Evolutionary conservation across 2,888 invertebrate genomes (phyloP), one percentile per base, ranked within the genome.

Genomic region (Pammene aurita): DNA sequence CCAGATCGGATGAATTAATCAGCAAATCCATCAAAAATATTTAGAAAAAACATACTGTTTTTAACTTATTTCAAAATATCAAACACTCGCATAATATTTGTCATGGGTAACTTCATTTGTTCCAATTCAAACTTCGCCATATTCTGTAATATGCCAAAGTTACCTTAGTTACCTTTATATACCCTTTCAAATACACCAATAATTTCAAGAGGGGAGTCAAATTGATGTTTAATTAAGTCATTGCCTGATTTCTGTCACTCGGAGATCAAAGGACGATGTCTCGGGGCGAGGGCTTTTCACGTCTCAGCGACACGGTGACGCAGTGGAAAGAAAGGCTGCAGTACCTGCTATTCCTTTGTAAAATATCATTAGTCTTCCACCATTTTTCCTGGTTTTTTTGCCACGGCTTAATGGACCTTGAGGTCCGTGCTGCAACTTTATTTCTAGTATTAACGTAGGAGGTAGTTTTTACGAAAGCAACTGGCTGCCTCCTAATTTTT

Each of bases 221-320:
- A 82, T 81, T 82, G 81, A 81, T 84, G 84, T 87, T 83, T 86
- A 87, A 88, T 87, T 88, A 88, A 86, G 81, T 85, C 85, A 81
- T 84, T 82, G 80, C 79, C 76, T 81, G 85, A 84, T 85, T 86
- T 76, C 73, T 79, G 79, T 79, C 77, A 80, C 73, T 75, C 68
- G 64, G 71, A 81, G 82, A 85, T 86, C 86, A 86, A 87, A 86
- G 83, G 71, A 75, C 77, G 80, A 79, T 79, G 78, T 83, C 80
- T 78, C 74, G 68, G 77, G 77, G 78, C 76, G 77, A 74, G 68
- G 75, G 75, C 78, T 76, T 79, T 80, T 82, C 77, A 75, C 72
- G 74, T 73, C 74, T 71, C 68, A 70, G 62, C 71, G 71, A 65
- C 60, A 69, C 38, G 35, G 44, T 18, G 11, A 0, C 41, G 11